These are phyloP conservation scores for Yoshiicerus persimilis DNA, from an alignment of 1,140 invertebrate genomes.

Conservation along the genomic window DNA sequence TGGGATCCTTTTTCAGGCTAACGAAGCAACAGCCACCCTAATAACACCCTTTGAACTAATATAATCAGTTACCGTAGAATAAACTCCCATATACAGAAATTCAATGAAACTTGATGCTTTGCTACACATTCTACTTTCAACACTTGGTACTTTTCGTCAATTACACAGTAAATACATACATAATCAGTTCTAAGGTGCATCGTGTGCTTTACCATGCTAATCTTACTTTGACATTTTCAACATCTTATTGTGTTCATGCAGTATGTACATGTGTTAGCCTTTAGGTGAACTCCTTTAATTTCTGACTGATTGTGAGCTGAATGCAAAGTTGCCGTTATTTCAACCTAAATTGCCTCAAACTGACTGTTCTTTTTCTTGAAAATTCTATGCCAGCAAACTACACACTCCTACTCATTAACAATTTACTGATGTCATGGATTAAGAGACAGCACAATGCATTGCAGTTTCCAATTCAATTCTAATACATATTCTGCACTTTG, in stretches of 20 bases:
- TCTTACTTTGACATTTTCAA: neutral
- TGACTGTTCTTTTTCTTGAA: neutral
- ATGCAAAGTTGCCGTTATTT: neutral
- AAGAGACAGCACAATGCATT: neutral
- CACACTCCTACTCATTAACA: neutral
- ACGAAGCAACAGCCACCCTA: neutral
- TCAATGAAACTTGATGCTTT: neutral
- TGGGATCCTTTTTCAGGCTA: neutral
- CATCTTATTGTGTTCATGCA: neutral
- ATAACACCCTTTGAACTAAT: neutral
- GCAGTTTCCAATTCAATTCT: neutral
- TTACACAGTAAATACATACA: neutral
- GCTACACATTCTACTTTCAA: neutral
- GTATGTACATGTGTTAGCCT: neutral
- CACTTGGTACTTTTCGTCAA: neutral
- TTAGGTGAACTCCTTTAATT: neutral
- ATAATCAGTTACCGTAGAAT: neutral
- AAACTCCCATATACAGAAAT: neutral
- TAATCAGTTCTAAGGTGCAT: neutral
- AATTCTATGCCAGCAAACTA: neutral
- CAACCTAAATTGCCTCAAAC: neutral
- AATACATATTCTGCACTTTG: neutral
- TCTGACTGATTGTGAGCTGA: neutral
- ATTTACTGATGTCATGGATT: neutral
- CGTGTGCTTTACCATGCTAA: neutral